A percentile compares a stretch with the other conserved stretches of the same genome.
phyloP scores from a whole-genome alignment of 2,113 vertebrate genomes.

The Tetrax tetrax region DNA sequence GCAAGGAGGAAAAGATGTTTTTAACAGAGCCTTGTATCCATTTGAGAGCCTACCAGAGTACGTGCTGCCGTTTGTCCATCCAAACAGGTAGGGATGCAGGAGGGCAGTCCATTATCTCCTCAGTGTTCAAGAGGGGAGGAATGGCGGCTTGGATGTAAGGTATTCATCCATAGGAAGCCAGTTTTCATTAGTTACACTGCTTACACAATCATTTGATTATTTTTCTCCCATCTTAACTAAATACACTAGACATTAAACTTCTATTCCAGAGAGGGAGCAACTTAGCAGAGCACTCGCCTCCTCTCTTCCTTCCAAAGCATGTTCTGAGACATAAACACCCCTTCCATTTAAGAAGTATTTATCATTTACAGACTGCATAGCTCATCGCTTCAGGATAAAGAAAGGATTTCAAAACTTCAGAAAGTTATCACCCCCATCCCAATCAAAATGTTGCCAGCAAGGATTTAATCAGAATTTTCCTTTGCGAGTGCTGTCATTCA shows the following conservation, averaged over 20 bases:
- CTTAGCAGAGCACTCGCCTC: background rate
- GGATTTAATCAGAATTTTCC: background rate
- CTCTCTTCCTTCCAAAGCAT: background rate
- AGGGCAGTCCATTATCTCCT: background rate
- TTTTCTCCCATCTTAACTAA: background rate
- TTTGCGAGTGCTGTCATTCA: background rate
- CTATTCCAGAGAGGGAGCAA: background rate
- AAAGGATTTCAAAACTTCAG: background rate
- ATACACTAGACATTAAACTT: background rate
- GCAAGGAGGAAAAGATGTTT: background rate
- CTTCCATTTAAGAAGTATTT: background rate
- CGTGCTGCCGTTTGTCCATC: background rate
- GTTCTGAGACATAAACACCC: background rate
- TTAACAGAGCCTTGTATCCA: background rate
- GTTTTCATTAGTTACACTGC: background rate
- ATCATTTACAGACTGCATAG: background rate
- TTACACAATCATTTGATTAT: background rate
- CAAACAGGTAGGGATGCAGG: background rate
- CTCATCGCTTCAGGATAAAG: background rate
- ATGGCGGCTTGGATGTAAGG: background rate
- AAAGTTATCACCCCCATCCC: background rate
- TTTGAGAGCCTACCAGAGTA: background rate
- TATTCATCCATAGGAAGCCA: background rate
- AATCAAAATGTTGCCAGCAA: background rate
- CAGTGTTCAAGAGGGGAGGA: background rate